Evolutionary conservation across 1,140 invertebrate species (phyloP).

Genomic region (Harpegnathos saltator): DNA sequence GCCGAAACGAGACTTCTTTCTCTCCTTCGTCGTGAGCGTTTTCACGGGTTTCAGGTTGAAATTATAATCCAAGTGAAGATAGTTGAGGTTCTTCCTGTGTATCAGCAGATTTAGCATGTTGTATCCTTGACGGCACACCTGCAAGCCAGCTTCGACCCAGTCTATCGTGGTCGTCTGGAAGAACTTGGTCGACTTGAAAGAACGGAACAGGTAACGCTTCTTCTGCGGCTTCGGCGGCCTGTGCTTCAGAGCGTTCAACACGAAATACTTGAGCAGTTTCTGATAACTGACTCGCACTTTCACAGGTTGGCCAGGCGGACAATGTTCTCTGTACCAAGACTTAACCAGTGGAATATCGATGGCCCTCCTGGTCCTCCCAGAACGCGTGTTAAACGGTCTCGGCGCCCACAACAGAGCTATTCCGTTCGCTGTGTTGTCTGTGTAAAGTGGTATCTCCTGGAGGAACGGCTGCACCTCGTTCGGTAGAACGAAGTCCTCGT

Average conservation of each 20-base stretch:
- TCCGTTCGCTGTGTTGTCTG: conserved; percentile 99
- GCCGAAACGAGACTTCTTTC: conserved; percentile 99
- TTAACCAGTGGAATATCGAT: conserved; percentile 99
- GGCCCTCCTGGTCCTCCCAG: conserved; percentile 94
- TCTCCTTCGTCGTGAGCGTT: conserved; percentile 99
- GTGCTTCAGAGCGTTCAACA: conserved; percentile 99
- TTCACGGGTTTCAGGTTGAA: conserved; percentile 99
- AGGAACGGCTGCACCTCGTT: conserved; percentile 96
- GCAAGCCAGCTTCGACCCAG: conserved; percentile 99
- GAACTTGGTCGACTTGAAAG: conserved; percentile 99
- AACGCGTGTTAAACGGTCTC: conserved; percentile 98
- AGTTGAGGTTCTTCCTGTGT: conserved; percentile 99
- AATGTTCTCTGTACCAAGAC: conserved; percentile 99
- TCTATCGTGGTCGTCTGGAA: conserved; percentile 99
- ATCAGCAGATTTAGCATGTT: conserved; percentile 99
- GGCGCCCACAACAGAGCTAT: conserved; percentile 99
- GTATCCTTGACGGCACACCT: conserved; percentile 99
- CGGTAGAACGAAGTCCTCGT: conserved; percentile 97
- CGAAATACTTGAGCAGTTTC: conserved; percentile 99
- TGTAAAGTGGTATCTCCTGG: conserved; percentile 97
- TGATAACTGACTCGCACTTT: conserved; percentile 99
- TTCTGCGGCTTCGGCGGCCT: conserved; percentile 99
- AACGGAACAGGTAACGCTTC: conserved; percentile 98
- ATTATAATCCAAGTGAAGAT: conserved; percentile 99
- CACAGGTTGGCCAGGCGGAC: conserved; percentile 98